Evolutionary conservation across 2,888 invertebrate genomes (phyloP), one percentile per base, ranked within the genome.

Genomic region (Rhingia campestris): DNA sequence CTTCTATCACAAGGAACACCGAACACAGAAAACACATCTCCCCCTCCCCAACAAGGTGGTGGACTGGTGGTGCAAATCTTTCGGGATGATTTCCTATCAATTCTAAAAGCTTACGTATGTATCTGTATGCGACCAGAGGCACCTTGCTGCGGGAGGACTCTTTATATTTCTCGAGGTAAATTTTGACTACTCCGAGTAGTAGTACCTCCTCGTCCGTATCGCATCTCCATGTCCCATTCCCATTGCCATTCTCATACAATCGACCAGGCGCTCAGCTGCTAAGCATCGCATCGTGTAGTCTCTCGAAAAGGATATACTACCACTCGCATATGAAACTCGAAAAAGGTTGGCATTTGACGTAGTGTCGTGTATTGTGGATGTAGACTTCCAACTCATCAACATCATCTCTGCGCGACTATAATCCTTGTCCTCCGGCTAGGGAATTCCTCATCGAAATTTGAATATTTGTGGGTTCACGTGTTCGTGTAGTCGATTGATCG

Each of bases 391-490:
- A 80, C 75, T 75, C 79, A 84, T 76, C 70, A 75, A 69, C 76
- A 82, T 73, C 85, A 84, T 75, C 72, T 72, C 77, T 81, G 81
- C 89, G 89, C 89, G 89, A 88, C 89, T 88, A 89, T 89, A 89
- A 89, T 89, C 89, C 89, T 88, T 89, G 89, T 89, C 87, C 88
- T 89, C 88, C 86, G 88, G 80, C 90, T 86, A 87, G 91, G 90
- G 91, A 90, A 90, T 91, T 90, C 88, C 88, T 90, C 88, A 90
- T 89, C 88, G 89, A 90, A 91, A 88, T 88, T 88, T 88, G 87
- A 88, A 88, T 88, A 86, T 84, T 82, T 89, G 88, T 88, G 89
- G 89, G 88, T 89, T 89, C 88, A 89, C 89, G 89, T 89, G 89
- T 89, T 89, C 80, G 77, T 58, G 77, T 56, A 66, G 76, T 76